phyloP scores from a whole-genome alignment of 2,113 vertebrate genomes.

The Aphelocoma coerulescens region DNA sequence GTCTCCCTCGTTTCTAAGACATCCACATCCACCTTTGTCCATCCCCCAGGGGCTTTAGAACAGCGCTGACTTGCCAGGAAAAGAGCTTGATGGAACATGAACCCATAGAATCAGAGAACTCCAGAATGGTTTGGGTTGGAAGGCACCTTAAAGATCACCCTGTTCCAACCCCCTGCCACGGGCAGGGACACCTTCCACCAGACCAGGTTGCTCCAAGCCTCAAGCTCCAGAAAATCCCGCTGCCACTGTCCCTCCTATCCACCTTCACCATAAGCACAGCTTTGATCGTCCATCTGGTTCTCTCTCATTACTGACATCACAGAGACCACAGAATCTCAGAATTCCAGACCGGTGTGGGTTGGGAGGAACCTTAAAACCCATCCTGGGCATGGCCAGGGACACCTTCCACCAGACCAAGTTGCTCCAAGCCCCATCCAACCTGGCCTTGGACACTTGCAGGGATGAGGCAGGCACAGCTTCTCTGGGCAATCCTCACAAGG shows the following conservation, averaged over 20 bases:
- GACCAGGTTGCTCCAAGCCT: background rate
- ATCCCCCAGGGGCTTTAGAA: background rate
- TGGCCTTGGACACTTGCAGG: background rate
- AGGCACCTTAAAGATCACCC: background rate
- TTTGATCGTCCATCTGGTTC: background rate
- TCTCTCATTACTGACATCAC: background rate
- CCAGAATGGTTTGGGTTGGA: background rate
- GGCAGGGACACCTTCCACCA: background rate
- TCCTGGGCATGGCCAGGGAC: background rate
- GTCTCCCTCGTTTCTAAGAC: background rate
- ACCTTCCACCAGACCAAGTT: background rate
- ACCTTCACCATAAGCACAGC: background rate
- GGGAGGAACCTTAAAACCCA: background rate
- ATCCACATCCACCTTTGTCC: background rate
- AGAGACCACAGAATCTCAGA: background rate
- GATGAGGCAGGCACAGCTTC: background rate
- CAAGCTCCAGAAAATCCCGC: background rate
- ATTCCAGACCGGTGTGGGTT: background rate
- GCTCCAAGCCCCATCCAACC: accelerated
- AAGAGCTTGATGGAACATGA: background rate
- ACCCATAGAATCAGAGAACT: background rate
- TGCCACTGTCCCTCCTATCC: background rate
- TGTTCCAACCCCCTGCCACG: background rate
- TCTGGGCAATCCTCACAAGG: background rate
- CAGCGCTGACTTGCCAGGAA: accelerated